phyloP scores from a whole-genome alignment of 2,888 invertebrate species.

The Geotrupes spiniger region DNA sequence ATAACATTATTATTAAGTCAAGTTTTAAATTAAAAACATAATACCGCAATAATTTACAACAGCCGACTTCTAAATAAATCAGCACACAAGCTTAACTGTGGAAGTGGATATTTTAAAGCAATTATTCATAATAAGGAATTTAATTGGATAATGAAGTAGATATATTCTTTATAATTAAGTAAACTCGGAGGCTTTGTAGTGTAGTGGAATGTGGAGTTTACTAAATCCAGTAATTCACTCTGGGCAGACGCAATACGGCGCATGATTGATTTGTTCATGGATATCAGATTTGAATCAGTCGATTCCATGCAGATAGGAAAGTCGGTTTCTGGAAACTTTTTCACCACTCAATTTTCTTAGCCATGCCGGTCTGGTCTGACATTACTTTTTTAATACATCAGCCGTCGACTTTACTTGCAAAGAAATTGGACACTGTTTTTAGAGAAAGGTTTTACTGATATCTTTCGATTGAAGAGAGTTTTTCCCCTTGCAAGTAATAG shows the following conservation, averaged over 20 bases:
- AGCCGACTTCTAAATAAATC: too few species aligned
- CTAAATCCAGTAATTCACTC: slow-evolving; percentile 4
- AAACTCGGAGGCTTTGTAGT: neutral
- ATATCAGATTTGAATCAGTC: slow-evolving; percentile 45
- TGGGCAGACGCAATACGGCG: slow-evolving; percentile 35
- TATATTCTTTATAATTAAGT: too few species aligned
- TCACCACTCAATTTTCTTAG: slow-evolving; percentile 42
- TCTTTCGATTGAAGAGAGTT: slow-evolving; percentile 38
- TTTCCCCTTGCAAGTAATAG: slow-evolving; percentile 30
- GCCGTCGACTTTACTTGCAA: slow-evolving; percentile 41
- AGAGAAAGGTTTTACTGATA: slow-evolving; percentile 39
- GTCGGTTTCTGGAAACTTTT: slow-evolving; percentile 39
- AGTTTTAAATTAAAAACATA: too few species aligned
- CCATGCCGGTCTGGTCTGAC: slow-evolving; percentile 39
- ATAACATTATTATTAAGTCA: too few species aligned
- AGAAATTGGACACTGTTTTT: slow-evolving; percentile 46
- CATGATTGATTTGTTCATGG: slow-evolving; percentile 46
- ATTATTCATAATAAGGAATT: too few species aligned
- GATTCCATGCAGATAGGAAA: slow-evolving; percentile 40
- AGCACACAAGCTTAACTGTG: too few species aligned
- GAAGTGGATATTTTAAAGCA: too few species aligned
- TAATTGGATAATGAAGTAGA: too few species aligned
- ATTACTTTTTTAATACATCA: slow-evolving; percentile 48
- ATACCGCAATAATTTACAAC: too few species aligned
- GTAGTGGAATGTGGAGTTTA: slow-evolving; percentile 1